phyloP scores from a whole-genome alignment of 2,797 vertebrate species.

The Natrix natrix region DNA sequence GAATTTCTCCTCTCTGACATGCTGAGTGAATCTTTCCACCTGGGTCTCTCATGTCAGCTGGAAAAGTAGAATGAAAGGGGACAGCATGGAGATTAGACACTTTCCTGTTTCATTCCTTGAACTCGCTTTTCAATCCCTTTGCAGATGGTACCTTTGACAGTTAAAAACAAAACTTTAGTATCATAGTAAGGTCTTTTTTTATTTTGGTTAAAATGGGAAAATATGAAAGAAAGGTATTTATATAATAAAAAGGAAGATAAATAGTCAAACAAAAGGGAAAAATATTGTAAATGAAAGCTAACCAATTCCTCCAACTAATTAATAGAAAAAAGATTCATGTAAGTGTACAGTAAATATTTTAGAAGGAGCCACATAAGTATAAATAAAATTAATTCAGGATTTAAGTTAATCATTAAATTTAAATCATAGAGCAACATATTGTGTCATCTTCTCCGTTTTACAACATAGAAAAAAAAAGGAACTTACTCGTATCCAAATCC shows the following conservation, averaged over 20 bases:
- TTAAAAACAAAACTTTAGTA: constrained; percentile 37
- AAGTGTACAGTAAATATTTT: too few relatives aligned
- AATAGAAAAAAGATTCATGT: background rate
- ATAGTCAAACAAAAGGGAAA: background rate
- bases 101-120: constrained; percentile 44
- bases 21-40: constrained; percentile 53
- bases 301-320: background rate
- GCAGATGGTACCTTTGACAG: constrained; percentile 40
- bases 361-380: background rate
- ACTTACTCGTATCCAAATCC: background rate
- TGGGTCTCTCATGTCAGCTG: constrained; percentile 55
- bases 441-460: background rate
- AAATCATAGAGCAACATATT: background rate
- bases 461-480: background rate
- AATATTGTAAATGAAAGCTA: background rate
- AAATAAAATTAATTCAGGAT: background rate
- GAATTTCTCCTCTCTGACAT: constrained; percentile 42
- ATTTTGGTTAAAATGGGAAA: background rate
- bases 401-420: background rate
- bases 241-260: background rate
- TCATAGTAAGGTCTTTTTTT: background rate
- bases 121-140: constrained; percentile 27
- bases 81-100: constrained; percentile 57
- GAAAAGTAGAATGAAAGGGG: constrained; percentile 58
- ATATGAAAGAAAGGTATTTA: background rate